These are phyloP conservation scores for Cephalopachus bancanus DNA, from an alignment of 2,797 vertebrate species.

Conservation along the genomic window DNA sequence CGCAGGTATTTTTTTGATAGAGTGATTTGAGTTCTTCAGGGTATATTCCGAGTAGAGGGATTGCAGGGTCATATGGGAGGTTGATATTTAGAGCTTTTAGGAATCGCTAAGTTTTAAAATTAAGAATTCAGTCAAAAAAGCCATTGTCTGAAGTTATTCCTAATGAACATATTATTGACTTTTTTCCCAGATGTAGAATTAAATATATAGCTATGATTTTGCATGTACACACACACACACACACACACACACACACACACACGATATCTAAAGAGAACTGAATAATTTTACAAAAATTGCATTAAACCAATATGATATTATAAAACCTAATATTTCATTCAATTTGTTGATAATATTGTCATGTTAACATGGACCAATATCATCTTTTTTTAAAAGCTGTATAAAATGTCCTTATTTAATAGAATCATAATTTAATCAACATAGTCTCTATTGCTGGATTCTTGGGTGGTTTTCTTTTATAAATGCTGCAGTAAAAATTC, in stretches of 20 bases:
- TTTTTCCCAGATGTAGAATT: neutral
- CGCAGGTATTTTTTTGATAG: no score
- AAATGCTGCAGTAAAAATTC: neutral
- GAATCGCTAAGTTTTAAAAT: neutral
- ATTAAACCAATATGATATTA: neutral
- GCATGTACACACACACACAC: neutral
- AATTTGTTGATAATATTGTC: neutral
- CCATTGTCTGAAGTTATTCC: neutral
- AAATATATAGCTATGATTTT: neutral
- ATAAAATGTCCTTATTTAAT: neutral
- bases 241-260: neutral
- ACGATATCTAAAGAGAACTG: neutral
- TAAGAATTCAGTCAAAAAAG: neutral
- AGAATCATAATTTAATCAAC: neutral
- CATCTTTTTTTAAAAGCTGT: conserved; percentile 1
- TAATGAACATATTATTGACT: neutral
- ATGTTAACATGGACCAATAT: neutral
- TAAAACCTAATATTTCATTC: neutral
- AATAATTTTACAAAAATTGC: neutral
- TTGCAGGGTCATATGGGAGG: no score
- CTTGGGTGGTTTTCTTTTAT: neutral
- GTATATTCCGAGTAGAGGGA: no score
- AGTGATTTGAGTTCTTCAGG: no score
- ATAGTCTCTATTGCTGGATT: neutral
- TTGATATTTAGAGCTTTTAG: no score